Evolutionary conservation across 2,888 invertebrate genomes (phyloP).

Genomic region (Petrolisthes manimaculis): DNA sequence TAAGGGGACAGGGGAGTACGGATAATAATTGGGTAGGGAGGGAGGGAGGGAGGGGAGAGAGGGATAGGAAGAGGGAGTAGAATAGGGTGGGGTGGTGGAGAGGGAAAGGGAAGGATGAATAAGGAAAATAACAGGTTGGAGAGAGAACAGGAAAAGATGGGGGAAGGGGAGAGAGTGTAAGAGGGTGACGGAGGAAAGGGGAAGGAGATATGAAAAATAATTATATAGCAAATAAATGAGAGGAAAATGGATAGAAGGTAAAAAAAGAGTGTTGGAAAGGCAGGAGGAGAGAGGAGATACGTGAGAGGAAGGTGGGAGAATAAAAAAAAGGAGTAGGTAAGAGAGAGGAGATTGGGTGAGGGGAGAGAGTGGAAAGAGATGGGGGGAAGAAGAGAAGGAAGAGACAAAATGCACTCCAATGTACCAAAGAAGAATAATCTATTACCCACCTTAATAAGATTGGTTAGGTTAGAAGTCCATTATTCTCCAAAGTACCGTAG

Average conservation of each 20-base stretch:
- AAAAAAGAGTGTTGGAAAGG: neutral
- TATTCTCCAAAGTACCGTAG: too few relatives aligned
- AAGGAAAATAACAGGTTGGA: neutral
- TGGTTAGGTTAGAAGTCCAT: too few relatives aligned
- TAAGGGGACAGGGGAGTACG: neutral
- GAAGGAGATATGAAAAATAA: neutral
- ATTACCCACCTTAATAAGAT: too few relatives aligned
- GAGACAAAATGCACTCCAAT: neutral
- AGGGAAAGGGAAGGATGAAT: neutral
- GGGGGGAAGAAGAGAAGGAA: neutral
- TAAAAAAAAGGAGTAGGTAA: neutral
- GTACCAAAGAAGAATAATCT: too few relatives aligned
- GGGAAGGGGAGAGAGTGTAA: neutral
- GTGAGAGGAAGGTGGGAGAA: neutral
- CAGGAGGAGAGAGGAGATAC: constrained; percentile 5
- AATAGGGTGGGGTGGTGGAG: neutral
- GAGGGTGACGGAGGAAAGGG: neutral
- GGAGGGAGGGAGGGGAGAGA: neutral
- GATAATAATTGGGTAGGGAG: neutral
- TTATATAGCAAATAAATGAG: neutral
- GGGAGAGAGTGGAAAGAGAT: neutral
- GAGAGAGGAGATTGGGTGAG: neutral
- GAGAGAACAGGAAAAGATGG: neutral
- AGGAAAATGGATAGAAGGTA: neutral
- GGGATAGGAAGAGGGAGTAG: neutral